Base-by-base conservation (phyloP, 2,888 invertebrate genomes). In the Epinotia nisella region DNA sequence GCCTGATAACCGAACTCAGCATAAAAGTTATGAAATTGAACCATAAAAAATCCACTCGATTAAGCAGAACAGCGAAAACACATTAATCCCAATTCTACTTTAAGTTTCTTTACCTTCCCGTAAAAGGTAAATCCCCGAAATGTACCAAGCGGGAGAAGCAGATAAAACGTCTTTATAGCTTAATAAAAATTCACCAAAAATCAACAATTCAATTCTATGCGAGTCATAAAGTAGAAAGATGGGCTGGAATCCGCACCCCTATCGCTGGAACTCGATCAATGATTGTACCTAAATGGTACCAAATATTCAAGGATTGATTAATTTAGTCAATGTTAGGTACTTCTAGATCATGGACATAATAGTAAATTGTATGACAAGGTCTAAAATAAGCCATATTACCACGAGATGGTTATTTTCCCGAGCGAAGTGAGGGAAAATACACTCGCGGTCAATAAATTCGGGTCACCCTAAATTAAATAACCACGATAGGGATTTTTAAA, bases 131-230 rank as follows among this genome's bases (percentile, higher is more conserved):
- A 76, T 77, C 80, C 53, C 62, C 76, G 76, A 78, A 78, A 78
- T 74, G 56, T 74, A 76, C 65, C 62, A 76, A 75, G 74, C 75
- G 75, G 71, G 76, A 71, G 73, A 73, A 78, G 76, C 81, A 64
- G 79, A 87, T 87, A 88, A 88, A 89, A 86, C 82, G 81, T 84
- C 56, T 88, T 88, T 87, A 90, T 88, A 82, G 82, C 85, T 85
- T 85, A 81, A 85, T 88, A 85, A 83, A 88, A 89, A 88, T 88
- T 86, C 85, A 81, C 84, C 88, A 85, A 89, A 88, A 89, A 88
- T 88, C 88, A 87, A 90, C 88, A 90, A 87, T 88, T 88, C 88
- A 85, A 88, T 88, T 88, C 84, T 85, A 86, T 82, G 83, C 80
- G 84, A 84, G 85, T 83, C 87, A 85, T 89, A 90, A 90, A 87